Conservation (phyloP, 2,113 vertebrate genomes). For the Percopsis transmontana region DNA sequence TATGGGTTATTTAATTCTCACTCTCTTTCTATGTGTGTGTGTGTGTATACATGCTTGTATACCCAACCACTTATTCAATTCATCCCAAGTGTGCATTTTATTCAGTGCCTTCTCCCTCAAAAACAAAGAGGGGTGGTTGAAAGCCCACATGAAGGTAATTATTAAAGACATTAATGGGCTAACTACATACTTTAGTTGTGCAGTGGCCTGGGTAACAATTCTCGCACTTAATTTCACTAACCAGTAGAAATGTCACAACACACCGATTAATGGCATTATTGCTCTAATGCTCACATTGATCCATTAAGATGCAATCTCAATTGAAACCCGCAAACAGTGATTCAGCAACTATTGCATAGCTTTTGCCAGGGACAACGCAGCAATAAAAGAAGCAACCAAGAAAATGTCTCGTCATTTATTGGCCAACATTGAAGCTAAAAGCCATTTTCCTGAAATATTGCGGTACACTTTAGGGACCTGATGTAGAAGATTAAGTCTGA, state of each 20-base stretch:
- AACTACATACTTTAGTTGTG: constrained; percentile 13
- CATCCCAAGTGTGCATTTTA: too few species aligned
- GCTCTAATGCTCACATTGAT: constrained; percentile 33
- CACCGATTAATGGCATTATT: constrained; percentile 15
- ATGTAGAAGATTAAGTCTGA: too few species aligned
- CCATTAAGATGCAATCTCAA: constrained; percentile 49
- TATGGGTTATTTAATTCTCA: neutral
- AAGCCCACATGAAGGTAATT: constrained; percentile 15
- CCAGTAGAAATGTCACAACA: constrained; percentile 7
- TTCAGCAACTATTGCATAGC: constrained; percentile 38
- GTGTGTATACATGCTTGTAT: too few species aligned
- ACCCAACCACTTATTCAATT: too few species aligned
- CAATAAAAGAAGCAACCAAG: constrained; percentile 58
- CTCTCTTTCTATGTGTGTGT: neutral
- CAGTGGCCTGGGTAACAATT: constrained; percentile 8
- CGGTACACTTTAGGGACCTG: too few species aligned
- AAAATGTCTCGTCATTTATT: constrained; percentile 58
- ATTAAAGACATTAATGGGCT: constrained; percentile 11
- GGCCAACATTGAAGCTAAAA: constrained; percentile 42
- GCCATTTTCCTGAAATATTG: constrained; percentile 45
- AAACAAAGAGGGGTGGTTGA: neutral
- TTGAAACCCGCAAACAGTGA: constrained; percentile 50
- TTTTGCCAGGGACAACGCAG: constrained; percentile 26
- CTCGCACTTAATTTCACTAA: neutral
- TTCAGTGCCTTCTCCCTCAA: neutral